These are phyloP conservation scores for Augiades crinisus DNA, from an alignment of 2,888 invertebrate species.

Conservation along the genomic window DNA sequence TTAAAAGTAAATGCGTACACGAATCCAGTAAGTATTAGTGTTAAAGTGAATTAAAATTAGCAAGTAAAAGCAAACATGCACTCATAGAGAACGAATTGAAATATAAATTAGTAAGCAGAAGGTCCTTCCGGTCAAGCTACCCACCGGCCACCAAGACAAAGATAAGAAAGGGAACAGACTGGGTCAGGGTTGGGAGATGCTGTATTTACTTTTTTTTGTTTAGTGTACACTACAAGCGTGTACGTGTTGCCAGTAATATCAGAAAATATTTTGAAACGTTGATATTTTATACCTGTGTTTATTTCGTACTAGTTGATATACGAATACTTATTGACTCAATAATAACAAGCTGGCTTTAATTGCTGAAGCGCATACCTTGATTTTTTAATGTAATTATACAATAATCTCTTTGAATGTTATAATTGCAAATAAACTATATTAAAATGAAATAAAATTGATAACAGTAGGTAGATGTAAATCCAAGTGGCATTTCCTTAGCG, in stretches of 20 bases:
- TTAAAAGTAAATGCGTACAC: constrained; percentile 6
- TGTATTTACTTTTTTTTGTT: constrained; percentile 11
- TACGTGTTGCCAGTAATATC: constrained; percentile 18
- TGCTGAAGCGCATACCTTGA: no score
- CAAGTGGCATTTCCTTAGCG: no score
- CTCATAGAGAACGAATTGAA: constrained; percentile 49
- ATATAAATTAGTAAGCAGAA: constrained; percentile 70
- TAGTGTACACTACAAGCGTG: not conserved
- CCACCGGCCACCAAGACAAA: constrained; percentile 68
- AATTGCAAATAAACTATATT: no score
- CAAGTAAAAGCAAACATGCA: constrained; percentile 70
- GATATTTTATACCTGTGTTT: no score
- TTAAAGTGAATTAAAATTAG: constrained; percentile 41
- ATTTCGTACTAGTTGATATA: no score
- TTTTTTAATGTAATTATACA: no score
- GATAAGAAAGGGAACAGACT: constrained; percentile 41
- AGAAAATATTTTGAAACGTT: not conserved
- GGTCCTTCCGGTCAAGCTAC: constrained; percentile 60
- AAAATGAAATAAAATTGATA: no score
- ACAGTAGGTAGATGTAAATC: no score
- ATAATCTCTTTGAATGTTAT: no score
- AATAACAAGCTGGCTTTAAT: no score
- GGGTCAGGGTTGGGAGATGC: constrained; percentile 38
- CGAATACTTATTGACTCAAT: no score
- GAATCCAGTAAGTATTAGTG: constrained; percentile 21